Evolutionary conservation across 2,888 invertebrate genomes (phyloP).

Genomic region (Galeopsomyia nigrocyanea): DNA sequence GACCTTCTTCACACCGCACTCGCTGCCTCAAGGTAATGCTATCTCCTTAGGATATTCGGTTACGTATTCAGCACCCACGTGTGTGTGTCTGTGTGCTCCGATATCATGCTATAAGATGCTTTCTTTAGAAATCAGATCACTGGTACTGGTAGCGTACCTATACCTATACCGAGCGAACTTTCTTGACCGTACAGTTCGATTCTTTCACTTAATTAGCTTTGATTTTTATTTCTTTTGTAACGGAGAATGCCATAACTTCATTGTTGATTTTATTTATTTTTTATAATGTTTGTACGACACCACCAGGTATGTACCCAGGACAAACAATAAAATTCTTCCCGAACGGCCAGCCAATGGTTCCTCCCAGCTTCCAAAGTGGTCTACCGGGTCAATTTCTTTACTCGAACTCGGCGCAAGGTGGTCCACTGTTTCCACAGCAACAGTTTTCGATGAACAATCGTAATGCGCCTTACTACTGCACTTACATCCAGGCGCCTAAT

Average conservation of each 20-base stretch:
- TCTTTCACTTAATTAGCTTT: too few species aligned
- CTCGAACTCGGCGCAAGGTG: neutral
- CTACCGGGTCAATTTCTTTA: neutral
- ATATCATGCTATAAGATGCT: neutral
- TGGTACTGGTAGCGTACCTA: neutral
- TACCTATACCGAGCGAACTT: neutral
- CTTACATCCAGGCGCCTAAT: conserved; percentile 15
- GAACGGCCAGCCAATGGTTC: conserved; percentile 8
- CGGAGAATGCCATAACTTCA: too few species aligned
- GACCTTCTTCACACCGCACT: conserved; percentile 18
- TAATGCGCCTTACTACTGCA: conserved; percentile 25
- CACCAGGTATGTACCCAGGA: conserved; percentile 7
- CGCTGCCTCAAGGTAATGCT: conserved; percentile 29
- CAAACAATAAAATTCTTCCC: conserved; percentile 20
- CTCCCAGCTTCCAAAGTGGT: too few species aligned
- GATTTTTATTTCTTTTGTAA: neutral
- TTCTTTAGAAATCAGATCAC: neutral
- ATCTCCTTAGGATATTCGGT: neutral
- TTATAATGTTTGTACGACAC: too few species aligned
- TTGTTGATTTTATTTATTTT: too few species aligned
- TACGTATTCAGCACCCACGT: neutral
- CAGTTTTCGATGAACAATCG: neutral
- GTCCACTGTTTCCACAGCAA: neutral
- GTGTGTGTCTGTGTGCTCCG: neutral
- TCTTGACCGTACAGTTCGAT: too few species aligned